These are phyloP conservation scores for Melitaea cinxia DNA, from an alignment of 1,140 invertebrate species.

Conservation along the genomic window DNA sequence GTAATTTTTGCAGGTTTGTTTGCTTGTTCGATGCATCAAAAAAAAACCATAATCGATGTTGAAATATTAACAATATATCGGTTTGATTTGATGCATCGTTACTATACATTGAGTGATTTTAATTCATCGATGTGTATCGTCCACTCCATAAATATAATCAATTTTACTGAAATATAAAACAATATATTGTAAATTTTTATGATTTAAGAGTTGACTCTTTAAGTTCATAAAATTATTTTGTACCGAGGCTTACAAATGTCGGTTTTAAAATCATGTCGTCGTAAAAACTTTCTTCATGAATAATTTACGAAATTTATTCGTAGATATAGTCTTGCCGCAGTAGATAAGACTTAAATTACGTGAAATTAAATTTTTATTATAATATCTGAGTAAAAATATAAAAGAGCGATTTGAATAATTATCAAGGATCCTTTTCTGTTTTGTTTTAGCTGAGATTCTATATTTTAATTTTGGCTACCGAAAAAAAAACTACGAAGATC, in stretches of 20 bases:
- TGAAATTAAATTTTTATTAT: constrained; percentile 71
- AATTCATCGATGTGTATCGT: no score
- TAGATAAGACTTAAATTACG: constrained; percentile 77
- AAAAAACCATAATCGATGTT: no score
- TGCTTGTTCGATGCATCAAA: no score
- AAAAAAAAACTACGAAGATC: not conserved
- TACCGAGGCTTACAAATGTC: constrained; percentile 71
- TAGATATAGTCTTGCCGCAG: constrained; percentile 71
- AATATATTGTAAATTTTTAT: constrained; percentile 7
- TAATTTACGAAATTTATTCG: constrained; percentile 78
- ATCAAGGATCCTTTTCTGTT: constrained; percentile 46
- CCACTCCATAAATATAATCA: no score
- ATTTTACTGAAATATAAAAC: not conserved
- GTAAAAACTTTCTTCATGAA: constrained; percentile 80
- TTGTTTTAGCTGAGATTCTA: constrained; percentile 39
- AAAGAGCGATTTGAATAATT: constrained; percentile 64
- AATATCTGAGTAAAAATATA: constrained; percentile 66
- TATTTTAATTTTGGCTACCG: constrained; percentile 11
- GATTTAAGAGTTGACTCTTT: constrained; percentile 29
- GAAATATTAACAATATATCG: no score
- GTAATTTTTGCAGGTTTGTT: no score
- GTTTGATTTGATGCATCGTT: no score
- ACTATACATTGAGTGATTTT: no score
- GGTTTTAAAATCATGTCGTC: constrained; percentile 77
- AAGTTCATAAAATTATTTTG: constrained; percentile 27